Base-by-base conservation (phyloP, 2,797 vertebrate genomes). In the Pyrocephalus nanus region DNA sequence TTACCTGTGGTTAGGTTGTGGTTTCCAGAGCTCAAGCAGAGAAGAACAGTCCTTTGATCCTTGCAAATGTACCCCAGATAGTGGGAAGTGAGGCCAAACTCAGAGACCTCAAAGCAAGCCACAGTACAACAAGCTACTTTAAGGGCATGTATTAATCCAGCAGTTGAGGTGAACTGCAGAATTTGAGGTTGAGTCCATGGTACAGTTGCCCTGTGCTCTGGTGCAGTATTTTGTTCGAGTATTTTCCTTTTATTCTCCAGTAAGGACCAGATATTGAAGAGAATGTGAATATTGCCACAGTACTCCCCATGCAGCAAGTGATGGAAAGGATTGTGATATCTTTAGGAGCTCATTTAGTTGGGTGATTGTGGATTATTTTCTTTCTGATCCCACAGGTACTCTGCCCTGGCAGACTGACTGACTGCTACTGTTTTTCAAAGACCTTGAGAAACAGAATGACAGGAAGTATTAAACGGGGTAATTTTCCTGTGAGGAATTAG, bases 401-500 rank as follows among this genome's bases (percentile, higher is more conserved):
- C 81, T 29, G 8, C 48, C 65, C 91, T 95, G 94, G 81, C 91
- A 96, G 55, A 55, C 73, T 55, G 55, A 55, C 73, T 55, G 55
- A 64, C 69, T 96, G 66, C 47, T 93, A 75, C 58, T 95, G 87
- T 80, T 94, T 93, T 90, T 90, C 78, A 77, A 74, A 88, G 81
- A 90, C 88, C 82, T 96, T 95, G 84, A 89, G 77, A 81, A 88
- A 87, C 15, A 4, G 5, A 83, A 89, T 51, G 75, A 91, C 96
- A 96, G 91, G 92, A 96, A 97, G 84, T 32, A 47, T 84, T 86
- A 96, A 92, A 92, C 70, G 88, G 47, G 75, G 90, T 84, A 92
- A 92, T 95, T 93, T 97, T 96, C 89, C 92, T 96, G 77, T 93
- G 81, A 69, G 96, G 62, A 96, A 95, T 97, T 97, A 97, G 88